Conservation (phyloP, 1,140 invertebrate genomes). For the Stegodyphus dumicola region DNA sequence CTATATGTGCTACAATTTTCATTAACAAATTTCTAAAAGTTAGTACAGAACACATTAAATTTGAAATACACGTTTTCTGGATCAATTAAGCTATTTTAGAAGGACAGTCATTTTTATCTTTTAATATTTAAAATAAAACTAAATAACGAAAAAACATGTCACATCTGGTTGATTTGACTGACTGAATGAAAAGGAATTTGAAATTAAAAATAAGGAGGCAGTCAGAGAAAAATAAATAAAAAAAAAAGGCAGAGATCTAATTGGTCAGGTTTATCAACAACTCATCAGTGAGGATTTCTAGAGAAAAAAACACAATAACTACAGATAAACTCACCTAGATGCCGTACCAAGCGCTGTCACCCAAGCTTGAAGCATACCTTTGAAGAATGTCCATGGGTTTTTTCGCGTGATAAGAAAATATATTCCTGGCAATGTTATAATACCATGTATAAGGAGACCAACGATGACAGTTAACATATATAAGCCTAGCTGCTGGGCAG, state of each 20-base stretch:
- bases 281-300: not conserved
- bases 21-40: too few relatives aligned
- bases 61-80: too few relatives aligned
- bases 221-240: not conserved
- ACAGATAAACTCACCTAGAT: slow-evolving; percentile 66
- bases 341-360: slow-evolving; percentile 74
- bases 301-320: too few relatives aligned
- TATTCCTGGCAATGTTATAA: slow-evolving; percentile 71
- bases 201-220: not conserved
- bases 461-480: slow-evolving; percentile 72
- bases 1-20: too few relatives aligned
- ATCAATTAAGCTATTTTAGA: too few relatives aligned
- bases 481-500: slow-evolving; percentile 72
- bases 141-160: too few relatives aligned
- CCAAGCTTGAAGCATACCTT: slow-evolving; percentile 74
- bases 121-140: too few relatives aligned
- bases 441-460: slow-evolving; percentile 73
- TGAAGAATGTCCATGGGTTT: slow-evolving; percentile 74
- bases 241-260: not conserved
- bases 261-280: not conserved
- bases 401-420: slow-evolving; percentile 72
- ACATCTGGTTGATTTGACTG: too few relatives aligned
- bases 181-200: too few relatives aligned
- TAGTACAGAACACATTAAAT: too few relatives aligned
- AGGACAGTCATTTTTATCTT: too few relatives aligned